Evolutionary conservation across 2,113 vertebrate genomes (phyloP).

Genomic region (Stomatorhinus ivindoensis): DNA sequence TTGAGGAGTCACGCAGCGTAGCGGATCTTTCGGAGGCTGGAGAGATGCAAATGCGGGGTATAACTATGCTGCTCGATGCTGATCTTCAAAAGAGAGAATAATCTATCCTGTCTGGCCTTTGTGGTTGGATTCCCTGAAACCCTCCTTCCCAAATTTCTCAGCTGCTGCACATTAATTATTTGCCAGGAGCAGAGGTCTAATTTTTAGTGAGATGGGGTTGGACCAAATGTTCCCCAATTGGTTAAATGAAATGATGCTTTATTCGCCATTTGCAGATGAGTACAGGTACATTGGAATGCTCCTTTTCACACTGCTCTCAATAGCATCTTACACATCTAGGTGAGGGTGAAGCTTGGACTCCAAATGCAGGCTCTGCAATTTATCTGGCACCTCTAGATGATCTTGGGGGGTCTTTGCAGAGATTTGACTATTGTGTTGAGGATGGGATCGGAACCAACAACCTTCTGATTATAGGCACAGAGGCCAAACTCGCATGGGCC

Average conservation of each 20-base stretch:
- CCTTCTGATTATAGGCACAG: neutral
- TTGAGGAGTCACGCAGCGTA: conserved; percentile 19
- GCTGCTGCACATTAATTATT: conserved; percentile 22
- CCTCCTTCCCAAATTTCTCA: neutral
- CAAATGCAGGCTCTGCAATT: neutral
- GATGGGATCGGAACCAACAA: neutral
- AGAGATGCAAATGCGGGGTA: conserved; percentile 23
- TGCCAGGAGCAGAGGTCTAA: neutral
- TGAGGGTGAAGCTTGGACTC: neutral
- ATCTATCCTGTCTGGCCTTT: conserved; percentile 17
- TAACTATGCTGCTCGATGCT: conserved; percentile 20
- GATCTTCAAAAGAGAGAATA: conserved; percentile 27
- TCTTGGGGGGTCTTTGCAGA: neutral
- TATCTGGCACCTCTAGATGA: neutral
- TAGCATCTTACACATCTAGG: neutral
- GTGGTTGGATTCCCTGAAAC: conserved; percentile 23
- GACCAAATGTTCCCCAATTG: conserved; percentile 7
- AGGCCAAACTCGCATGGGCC: neutral
- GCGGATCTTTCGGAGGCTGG: neutral
- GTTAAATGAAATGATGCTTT: neutral
- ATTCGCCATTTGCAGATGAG: neutral
- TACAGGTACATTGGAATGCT: neutral
- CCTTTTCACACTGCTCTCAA: neutral
- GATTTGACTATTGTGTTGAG: neutral
- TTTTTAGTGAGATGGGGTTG: neutral